phyloP scores from a whole-genome alignment of 2,113 vertebrate species.

The Tupaia tana region DNA sequence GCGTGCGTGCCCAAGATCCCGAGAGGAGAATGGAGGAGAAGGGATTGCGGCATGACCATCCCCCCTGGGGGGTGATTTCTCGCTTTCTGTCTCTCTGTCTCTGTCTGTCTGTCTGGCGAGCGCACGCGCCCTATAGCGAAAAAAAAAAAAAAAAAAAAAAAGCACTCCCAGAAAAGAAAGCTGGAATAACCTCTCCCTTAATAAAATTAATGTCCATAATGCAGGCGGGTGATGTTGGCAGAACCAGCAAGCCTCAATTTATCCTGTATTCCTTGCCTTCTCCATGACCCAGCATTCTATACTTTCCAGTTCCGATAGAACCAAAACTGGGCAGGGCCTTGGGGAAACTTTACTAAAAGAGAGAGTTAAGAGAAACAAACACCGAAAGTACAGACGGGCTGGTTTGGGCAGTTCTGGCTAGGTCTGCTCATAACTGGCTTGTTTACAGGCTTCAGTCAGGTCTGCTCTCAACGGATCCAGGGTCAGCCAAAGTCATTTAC shows the following conservation, averaged over 20 bases:
- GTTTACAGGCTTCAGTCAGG: neutral
- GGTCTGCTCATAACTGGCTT: neutral
- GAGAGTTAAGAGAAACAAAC: neutral
- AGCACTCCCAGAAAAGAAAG: neutral
- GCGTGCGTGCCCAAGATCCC: no score
- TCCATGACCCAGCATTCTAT: neutral
- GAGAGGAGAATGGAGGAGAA: no score
- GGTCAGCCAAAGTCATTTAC: neutral
- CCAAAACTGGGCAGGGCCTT: neutral
- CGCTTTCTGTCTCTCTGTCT: no score
- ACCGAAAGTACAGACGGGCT: neutral
- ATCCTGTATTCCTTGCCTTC: neutral
- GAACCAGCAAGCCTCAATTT: neutral
- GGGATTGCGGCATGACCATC: no score
- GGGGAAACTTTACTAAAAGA: neutral
- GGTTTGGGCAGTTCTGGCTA: neutral
- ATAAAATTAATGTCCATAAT: neutral
- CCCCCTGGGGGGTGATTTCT: no score
- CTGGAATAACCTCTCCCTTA: neutral
- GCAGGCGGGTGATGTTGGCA: neutral
- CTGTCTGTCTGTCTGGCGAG: no score
- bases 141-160: neutral
- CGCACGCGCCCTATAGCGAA: no score
- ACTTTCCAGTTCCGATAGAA: neutral
- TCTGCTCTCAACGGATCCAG: neutral